Evolutionary conservation across 2,797 vertebrate genomes (phyloP), one percentile per base, ranked within the genome.

Genomic region (Adelosebastes latens): DNA sequence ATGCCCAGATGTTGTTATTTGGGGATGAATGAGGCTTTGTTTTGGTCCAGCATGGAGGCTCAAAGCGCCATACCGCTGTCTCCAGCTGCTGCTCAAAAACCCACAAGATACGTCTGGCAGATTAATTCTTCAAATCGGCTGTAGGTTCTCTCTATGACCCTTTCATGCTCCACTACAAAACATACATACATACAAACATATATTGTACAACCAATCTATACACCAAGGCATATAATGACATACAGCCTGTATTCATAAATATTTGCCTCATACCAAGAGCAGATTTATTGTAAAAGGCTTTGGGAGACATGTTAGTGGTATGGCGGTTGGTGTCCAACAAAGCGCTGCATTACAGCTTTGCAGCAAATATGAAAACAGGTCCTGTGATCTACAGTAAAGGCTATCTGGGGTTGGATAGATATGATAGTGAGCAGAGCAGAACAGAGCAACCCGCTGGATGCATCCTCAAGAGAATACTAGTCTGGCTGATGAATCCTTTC

Each of bases 1-100:
- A 83, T 27, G 60, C 79, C 92, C 94, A 95, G 90, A 94, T 95
- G 91, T 91, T 95, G 89, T 92, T 87, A 53, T 96, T 94, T 87
- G 89, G 84, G 90, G 93, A 95, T 89, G 85, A 93, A 89, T 92
- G 80, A 92, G 71, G 72, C 62, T 90, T 92, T 87, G 82, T 93
- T 87, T 96, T 94, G 80, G 87, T 89, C 85, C 88, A 92, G 77
- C 92, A 90, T 61, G 71, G 91, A 79, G 77, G 84, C 69, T 63
- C 62, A 74, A 79, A 87, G 90, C 83, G 56, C 82, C 76, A 75
- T 68, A 64, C 72, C 8, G 25, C 67, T 68, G 83, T 22, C 71
- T 90, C 91, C 93, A 95, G 86, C 81, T 88, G 91, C 86, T 81
- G 89, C 72, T 91, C 78, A 84, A 86, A 89, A 93, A 85, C 83